Conservation (phyloP, 2,888 invertebrate species). For the Achlya flavicornis region DNA sequence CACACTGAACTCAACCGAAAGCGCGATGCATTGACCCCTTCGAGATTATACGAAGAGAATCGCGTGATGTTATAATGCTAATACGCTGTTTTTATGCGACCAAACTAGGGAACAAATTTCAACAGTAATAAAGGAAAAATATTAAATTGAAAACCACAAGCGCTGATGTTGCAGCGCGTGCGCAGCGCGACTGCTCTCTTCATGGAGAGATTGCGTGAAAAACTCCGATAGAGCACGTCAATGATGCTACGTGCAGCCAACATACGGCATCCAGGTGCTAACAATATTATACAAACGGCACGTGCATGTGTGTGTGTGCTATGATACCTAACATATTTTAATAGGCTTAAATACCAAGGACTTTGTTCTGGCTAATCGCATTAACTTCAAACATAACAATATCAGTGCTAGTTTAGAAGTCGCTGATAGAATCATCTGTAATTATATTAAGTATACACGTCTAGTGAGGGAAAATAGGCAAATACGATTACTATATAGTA, state of each 20-base stretch:
- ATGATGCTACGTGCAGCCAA: conserved; percentile 36
- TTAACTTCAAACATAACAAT: conserved; percentile 21
- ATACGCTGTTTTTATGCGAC: not conserved
- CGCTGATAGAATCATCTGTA: not conserved
- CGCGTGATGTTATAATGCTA: not conserved
- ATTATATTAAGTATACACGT: not conserved
- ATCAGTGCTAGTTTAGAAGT: not conserved
- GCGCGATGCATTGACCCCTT: conserved; percentile 21
- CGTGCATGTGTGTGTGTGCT: conserved; percentile 25
- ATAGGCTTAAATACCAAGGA: conserved; percentile 26
- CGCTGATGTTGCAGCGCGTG: conserved; percentile 62
- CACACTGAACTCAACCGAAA: conserved; percentile 31
- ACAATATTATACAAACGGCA: conserved; percentile 11
- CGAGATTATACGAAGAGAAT: conserved; percentile 21
- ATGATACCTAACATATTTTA: not conserved
- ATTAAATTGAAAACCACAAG: conserved; percentile 37
- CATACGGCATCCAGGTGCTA: conserved; percentile 32
- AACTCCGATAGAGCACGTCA: conserved; percentile 72
- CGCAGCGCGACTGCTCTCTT: conserved; percentile 75
- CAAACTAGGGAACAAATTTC: not conserved
- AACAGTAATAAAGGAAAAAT: conserved; percentile 29
- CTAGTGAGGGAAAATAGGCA: not conserved
- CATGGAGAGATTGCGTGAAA: conserved; percentile 81
- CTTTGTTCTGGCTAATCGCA: conserved; percentile 24
- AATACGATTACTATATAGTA: too few relatives aligned